Evolutionary conservation across 2,797 vertebrate genomes (phyloP), one percentile per base, ranked within the genome.

Genomic region (Galagoides demidoff): DNA sequence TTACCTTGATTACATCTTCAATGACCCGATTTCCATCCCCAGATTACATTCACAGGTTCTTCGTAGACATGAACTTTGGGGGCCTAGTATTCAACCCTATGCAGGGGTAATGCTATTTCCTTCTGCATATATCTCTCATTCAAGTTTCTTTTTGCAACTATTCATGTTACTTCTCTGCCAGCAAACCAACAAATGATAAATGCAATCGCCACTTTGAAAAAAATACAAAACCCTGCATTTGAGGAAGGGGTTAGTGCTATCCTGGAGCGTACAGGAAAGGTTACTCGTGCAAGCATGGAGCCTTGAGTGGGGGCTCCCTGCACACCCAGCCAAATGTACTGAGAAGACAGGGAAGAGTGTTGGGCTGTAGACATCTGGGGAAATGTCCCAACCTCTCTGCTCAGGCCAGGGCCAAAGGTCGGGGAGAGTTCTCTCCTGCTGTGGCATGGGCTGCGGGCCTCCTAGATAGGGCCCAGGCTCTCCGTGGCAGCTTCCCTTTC

Each of bases 401-500:
- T 89, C 55, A 79, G 77, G 71, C 64, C 71, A 27, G 63, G 85
- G 63, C 68, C 2, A 5, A 79, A 86, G 87, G 68, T 17, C 1
- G 43, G 92, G 74, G n/a, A 63, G 31, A 83, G 17, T 27, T 93
- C 85, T 68, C 34, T 74, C 57, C 66, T 90, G 83, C 77, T 59
- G 52, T n/a, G 10, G 76, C 31, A 55, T 57, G 45, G 55, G 84
- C 57, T 95, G 45, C 90, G 76, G 73, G 49, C 68, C 95, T 95
- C 74, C 61, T 85, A 49, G 25, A 43, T 49, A 76, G 78, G 61
- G 59, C 91, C 94, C 85, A 93, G 83, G 70, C n/a, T 93, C 79
- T 95, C 74, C 95, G 34, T 14, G 82, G 94, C 94, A 96, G 94
- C 66, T 92, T 20, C 85, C 95, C 57, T n/a, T 95, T 98, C 92